Percentiles rank a stretch among this genome's conserved stretches.
These are phyloP conservation scores for Drosophila kambysellisi DNA, from an alignment of 2,888 invertebrate species.

Conservation along the genomic window DNA sequence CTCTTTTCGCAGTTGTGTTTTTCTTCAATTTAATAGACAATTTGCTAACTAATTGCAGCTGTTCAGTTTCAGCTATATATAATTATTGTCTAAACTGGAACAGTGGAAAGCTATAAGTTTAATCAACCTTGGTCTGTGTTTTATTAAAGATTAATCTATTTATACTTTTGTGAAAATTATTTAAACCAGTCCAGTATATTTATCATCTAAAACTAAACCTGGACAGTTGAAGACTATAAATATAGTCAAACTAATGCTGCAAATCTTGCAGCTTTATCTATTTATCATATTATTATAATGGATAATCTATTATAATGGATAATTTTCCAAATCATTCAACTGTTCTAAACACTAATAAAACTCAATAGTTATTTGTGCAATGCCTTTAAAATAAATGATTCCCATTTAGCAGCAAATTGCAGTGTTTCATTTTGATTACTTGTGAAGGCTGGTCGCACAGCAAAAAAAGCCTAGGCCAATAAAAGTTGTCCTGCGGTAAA, in stretches of 20 bases:
- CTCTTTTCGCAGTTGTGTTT: conserved; percentile 11
- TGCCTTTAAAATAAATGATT: background rate
- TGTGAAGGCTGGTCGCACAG: background rate
- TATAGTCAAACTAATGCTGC: background rate
- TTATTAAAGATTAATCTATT: background rate
- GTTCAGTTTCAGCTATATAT: background rate
- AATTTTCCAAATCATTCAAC: background rate
- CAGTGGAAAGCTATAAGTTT: background rate
- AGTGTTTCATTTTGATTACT: conserved; percentile 2
- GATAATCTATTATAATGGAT: too few relatives aligned
- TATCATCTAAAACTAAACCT: background rate
- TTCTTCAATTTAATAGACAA: background rate
- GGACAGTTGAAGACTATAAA: background rate
- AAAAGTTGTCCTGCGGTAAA: background rate
- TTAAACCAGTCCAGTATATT: too few relatives aligned
- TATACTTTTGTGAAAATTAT: background rate
- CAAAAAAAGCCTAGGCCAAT: conserved; percentile 1
- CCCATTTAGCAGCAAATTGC: conserved; percentile 1
- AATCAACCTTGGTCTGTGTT: background rate
- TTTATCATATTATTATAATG: too few relatives aligned
- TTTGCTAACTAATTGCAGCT: conserved; percentile 12
- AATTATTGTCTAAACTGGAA: background rate
- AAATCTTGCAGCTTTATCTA: background rate
- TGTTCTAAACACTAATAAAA: background rate
- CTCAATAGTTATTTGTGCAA: background rate